These are phyloP conservation scores for Drosophila hydei DNA, from an alignment of 1,140 invertebrate genomes.

Conservation along the genomic window DNA sequence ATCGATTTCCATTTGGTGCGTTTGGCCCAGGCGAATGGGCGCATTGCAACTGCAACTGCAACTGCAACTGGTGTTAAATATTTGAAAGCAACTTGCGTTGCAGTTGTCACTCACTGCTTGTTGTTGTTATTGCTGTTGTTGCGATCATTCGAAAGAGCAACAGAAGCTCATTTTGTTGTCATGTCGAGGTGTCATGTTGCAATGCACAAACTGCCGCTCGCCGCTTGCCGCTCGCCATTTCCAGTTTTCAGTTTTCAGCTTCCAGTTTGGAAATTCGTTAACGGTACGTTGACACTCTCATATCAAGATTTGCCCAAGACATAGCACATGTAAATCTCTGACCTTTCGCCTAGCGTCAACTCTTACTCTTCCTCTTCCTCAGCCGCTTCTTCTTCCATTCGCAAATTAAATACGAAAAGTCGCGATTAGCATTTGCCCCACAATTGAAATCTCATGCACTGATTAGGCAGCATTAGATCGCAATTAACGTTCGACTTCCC, in stretches of 20 bases:
- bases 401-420: slow-evolving; percentile 8
- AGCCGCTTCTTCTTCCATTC: slow-evolving; percentile 9
- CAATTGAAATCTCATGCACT: slow-evolving; percentile 55
- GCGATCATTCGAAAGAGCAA: slow-evolving; percentile 64
- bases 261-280: slow-evolving; percentile 61
- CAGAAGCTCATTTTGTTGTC: slow-evolving; percentile 82
- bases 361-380: not conserved
- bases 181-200: slow-evolving; percentile 82
- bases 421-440: slow-evolving; percentile 65
- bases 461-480: slow-evolving; percentile 66
- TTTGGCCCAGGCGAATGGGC: slow-evolving; percentile 29
- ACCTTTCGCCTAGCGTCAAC: slow-evolving; percentile 8
- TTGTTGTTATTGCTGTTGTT: slow-evolving; percentile 29
- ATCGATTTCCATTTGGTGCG: slow-evolving; percentile 70
- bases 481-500: slow-evolving; percentile 55
- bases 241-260: slow-evolving; percentile 36
- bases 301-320: slow-evolving; percentile 60
- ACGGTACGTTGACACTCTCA: slow-evolving; percentile 76
- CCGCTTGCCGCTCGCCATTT: slow-evolving; percentile 17
- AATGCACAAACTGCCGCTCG: slow-evolving; percentile 71
- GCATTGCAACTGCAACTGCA: not conserved
- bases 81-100: slow-evolving; percentile 72
- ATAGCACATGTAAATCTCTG: slow-evolving; percentile 50
- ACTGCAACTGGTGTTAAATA: slow-evolving; percentile 65
- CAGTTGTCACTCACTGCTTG: slow-evolving; percentile 70